Evolutionary conservation across 2,113 vertebrate genomes (phyloP).

Genomic region (Trichechus manatus): DNA sequence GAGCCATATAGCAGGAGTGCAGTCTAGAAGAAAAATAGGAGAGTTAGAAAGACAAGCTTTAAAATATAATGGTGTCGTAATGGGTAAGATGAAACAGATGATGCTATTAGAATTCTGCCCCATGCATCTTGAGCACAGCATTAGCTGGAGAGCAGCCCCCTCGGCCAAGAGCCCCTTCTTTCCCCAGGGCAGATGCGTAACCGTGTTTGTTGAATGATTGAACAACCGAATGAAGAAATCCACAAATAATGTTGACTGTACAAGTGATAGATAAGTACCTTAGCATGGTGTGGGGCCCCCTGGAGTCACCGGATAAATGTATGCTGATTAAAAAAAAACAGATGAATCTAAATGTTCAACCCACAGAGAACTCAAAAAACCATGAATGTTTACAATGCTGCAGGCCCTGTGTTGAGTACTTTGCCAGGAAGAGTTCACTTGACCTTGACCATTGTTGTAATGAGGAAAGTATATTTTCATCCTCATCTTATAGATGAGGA

Average conservation of each 20-base stretch:
- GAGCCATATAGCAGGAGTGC: constrained; percentile 61
- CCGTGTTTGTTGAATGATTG: constrained; percentile 74
- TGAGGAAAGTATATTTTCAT: not conserved
- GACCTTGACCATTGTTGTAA: not conserved
- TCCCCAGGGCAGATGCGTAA: not conserved
- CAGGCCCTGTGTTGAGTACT: not conserved
- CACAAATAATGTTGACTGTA: constrained; percentile 17
- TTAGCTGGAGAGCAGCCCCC: not conserved
- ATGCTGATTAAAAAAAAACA: constrained; percentile 43
- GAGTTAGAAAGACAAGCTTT: constrained; percentile 78
- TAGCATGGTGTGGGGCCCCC: not conserved
- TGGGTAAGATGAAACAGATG: constrained; percentile 61
- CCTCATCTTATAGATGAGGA: not conserved
- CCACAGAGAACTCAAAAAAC: constrained; percentile 1
- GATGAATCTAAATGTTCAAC: constrained; percentile 52
- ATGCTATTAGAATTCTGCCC: constrained; percentile 63
- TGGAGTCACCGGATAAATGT: constrained; percentile 10
- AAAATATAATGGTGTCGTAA: constrained; percentile 79
- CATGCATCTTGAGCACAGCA: not conserved
- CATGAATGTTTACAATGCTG: not conserved
- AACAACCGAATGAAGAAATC: constrained; percentile 67
- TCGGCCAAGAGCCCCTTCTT: constrained; percentile 32
- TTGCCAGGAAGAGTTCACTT: not conserved
- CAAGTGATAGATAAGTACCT: constrained; percentile 36
- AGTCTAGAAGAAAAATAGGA: constrained; percentile 79